A percentile compares a stretch with the other conserved stretches of the same genome.
Conservation (phyloP, 1,140 invertebrate species). For the Homalodisca vitripennis region DNA sequence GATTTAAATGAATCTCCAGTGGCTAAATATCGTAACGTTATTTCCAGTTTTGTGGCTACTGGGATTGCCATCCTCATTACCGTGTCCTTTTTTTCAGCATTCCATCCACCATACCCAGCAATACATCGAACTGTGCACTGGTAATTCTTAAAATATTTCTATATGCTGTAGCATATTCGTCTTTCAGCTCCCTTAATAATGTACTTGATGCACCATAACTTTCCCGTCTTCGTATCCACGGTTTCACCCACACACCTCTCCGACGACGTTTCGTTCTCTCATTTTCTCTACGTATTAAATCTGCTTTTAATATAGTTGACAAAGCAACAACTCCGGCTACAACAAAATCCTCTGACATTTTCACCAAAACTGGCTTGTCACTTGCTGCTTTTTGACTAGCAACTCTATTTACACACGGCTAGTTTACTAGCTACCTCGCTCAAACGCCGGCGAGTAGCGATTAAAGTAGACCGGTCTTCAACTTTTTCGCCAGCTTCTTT, state of each 20-base stretch:
- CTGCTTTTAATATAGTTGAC: neutral
- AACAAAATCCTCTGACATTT: neutral
- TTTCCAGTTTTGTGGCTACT: slow-evolving; percentile 4
- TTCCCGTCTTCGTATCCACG: neutral
- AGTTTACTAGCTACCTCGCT: too few relatives aligned
- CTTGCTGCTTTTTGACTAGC: too few relatives aligned
- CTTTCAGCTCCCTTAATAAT: neutral
- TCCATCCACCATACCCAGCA: neutral
- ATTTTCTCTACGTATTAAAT: neutral
- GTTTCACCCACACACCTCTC: neutral
- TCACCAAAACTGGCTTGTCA: too few relatives aligned
- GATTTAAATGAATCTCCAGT: slow-evolving; percentile 10
- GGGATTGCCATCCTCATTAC: neutral
- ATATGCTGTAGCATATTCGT: neutral
- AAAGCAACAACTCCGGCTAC: neutral
- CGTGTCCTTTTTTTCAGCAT: neutral
- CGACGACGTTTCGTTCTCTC: neutral
- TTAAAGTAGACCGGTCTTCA: too few relatives aligned
- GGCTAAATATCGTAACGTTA: slow-evolving; percentile 4
- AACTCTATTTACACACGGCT: too few relatives aligned
- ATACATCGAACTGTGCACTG: neutral
- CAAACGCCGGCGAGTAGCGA: too few relatives aligned
- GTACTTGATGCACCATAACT: neutral
- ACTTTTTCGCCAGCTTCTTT: too few relatives aligned
- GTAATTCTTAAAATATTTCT: neutral